These are phyloP conservation scores for Acanthornis magna DNA, from an alignment of 2,797 vertebrate genomes.

Conservation along the genomic window DNA sequence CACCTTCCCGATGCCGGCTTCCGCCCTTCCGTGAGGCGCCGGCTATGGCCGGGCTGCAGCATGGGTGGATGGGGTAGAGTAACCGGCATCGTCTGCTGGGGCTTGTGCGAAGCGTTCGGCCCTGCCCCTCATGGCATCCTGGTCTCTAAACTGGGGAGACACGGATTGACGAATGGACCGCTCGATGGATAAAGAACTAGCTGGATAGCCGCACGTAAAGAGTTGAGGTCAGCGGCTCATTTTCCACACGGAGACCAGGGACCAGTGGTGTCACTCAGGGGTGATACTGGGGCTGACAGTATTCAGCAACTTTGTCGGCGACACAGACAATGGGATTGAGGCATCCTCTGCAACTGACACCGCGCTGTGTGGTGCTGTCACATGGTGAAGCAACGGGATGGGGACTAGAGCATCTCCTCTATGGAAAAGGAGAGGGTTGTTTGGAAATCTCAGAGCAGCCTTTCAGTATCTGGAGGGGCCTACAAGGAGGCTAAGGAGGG, in stretches of 20 bases:
- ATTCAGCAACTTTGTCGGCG: not conserved
- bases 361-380: not conserved
- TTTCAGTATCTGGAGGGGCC: not conserved
- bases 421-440: not conserved
- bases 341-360: not conserved
- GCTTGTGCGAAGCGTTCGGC: not conserved
- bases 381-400: not conserved
- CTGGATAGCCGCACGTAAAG: not conserved
- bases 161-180: not conserved
- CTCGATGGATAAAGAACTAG: not conserved
- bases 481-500: not conserved
- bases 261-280: not conserved
- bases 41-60: accelerated
- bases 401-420: not conserved
- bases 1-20: not conserved
- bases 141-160: not conserved
- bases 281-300: not conserved
- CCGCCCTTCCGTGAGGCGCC: not conserved
- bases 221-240: not conserved
- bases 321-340: not conserved
- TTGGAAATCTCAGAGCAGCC: not conserved
- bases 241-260: not conserved
- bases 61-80: accelerated
- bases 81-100: not conserved
- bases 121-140: no score